Evolutionary conservation across 2,797 vertebrate species (phyloP).

Genomic region (Cossypha niveicapilla): DNA sequence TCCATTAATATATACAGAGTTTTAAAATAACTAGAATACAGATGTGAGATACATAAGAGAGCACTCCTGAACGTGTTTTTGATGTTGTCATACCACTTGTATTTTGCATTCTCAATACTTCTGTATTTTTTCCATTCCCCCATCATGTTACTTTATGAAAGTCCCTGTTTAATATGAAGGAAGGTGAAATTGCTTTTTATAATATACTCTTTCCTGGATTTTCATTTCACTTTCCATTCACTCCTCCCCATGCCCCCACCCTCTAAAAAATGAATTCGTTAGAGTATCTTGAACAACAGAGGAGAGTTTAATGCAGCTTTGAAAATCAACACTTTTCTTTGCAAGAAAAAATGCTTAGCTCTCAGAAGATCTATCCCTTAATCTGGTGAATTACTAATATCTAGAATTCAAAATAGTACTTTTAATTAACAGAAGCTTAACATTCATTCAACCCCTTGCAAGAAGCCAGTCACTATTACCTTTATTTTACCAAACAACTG

Average conservation of each 20-base stretch:
- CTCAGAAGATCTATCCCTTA: background rate
- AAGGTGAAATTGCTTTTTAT: background rate
- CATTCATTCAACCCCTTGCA: background rate
- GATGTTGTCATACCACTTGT: background rate
- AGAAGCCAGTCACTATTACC: background rate
- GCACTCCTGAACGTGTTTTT: background rate
- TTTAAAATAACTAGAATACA: background rate
- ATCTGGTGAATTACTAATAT: background rate
- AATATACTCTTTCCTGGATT: background rate
- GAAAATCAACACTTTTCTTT: background rate
- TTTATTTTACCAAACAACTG: background rate
- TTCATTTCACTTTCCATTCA: background rate
- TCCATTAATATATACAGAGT: background rate
- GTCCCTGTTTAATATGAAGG: background rate
- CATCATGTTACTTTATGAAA: background rate
- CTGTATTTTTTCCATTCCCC: background rate
- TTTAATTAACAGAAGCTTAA: slow-evolving; percentile 31
- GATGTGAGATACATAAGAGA: background rate
- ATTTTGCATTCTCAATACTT: background rate
- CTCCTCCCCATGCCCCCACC: accelerated
- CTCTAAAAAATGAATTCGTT: background rate
- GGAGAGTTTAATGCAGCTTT: background rate
- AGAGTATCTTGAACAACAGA: background rate
- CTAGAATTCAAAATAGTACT: background rate
- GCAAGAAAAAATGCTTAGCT: background rate